Percentiles rank a stretch among this genome's conserved stretches.
phyloP scores from a whole-genome alignment of 2,113 vertebrate species.

The Pygathrix nemaeus region DNA sequence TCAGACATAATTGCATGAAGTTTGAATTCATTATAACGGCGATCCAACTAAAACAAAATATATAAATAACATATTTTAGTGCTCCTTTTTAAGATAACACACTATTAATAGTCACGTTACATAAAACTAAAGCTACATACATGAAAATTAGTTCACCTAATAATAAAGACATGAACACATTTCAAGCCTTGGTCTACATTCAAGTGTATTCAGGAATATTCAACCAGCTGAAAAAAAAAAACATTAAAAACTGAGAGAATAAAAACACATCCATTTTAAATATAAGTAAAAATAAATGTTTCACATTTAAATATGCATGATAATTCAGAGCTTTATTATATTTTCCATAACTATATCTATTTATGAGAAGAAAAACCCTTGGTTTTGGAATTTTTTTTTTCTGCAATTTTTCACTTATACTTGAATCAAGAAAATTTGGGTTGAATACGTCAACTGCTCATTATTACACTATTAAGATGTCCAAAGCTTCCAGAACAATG shows the following conservation, averaged over 20 bases:
- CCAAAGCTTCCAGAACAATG: background rate
- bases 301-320: background rate
- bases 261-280: background rate
- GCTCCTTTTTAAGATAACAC: background rate
- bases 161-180: background rate
- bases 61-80: constrained; percentile 58
- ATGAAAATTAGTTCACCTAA: background rate
- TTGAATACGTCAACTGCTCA: background rate
- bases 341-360: background rate
- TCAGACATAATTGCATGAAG: constrained; percentile 97
- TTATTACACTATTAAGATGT: background rate
- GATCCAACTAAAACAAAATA: constrained; percentile 89
- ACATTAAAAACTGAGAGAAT: background rate
- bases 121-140: background rate
- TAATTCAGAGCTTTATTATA: background rate
- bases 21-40: constrained; percentile 96
- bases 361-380: background rate
- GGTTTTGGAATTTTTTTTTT: background rate
- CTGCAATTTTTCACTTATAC: background rate
- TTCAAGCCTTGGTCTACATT: constrained; percentile 2
- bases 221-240: background rate
- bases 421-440: background rate
- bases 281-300: background rate
- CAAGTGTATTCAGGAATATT: background rate
- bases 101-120: background rate